These are phyloP conservation scores for Dryadula phaetusa DNA, from an alignment of 2,888 invertebrate species.

Conservation along the genomic window DNA sequence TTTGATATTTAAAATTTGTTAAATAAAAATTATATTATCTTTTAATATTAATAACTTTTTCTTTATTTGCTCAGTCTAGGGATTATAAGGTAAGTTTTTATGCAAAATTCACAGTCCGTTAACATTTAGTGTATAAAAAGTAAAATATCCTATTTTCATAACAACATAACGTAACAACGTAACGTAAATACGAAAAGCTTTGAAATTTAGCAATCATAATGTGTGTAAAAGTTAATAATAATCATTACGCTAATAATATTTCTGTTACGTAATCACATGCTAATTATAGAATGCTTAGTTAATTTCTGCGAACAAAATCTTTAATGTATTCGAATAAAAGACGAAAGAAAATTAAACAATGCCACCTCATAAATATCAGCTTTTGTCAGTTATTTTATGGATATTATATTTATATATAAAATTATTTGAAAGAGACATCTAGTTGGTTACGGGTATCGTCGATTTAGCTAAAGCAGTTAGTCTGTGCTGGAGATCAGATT, in stretches of 20 bases:
- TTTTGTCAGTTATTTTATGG: neutral
- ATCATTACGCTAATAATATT: neutral
- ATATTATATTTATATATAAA: neutral
- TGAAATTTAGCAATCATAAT: neutral
- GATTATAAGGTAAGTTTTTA: too few species aligned
- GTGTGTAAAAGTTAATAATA: neutral
- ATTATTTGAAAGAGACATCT: conserved; percentile 9
- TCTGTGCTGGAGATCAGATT: neutral
- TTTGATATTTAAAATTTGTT: neutral
- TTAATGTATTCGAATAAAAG: neutral
- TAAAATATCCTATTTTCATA: neutral
- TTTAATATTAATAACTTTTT: neutral
- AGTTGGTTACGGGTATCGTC: neutral
- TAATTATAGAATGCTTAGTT: neutral
- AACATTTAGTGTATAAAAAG: neutral
- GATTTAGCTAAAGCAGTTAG: neutral
- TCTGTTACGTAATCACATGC: neutral
- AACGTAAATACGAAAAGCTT: neutral
- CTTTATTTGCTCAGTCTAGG: too few species aligned
- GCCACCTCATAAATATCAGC: neutral
- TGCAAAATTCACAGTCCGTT: neutral
- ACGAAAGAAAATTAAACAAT: neutral
- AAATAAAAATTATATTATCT: neutral
- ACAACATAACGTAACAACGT: too few species aligned
- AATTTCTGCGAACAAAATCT: neutral